Base-by-base conservation (phyloP, 2,113 vertebrate species). In the Stigmatopora nigra region DNA sequence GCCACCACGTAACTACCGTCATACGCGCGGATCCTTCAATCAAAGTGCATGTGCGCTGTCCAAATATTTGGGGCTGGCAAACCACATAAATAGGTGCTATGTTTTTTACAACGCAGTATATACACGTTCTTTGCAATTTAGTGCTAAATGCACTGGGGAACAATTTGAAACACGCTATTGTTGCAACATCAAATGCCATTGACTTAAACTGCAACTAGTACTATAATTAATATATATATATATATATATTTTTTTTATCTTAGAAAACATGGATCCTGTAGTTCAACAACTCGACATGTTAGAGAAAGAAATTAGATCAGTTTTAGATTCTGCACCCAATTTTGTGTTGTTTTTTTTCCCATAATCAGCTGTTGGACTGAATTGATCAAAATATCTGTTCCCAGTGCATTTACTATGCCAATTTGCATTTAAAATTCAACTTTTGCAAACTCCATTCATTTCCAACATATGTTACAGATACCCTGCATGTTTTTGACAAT, bases 1-100 rank as follows among this genome's bases (percentile, higher is more conserved):
- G 15, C 15, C 14, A 15, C 46, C 3, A 48, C 46, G 11, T 16
- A 48, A 48, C 14, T 48, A 61, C 22, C n/a, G 7, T 61, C 19
- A 19, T 46, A 22, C 59, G 45, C 38, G 45, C 59, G 44, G 59
- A n/a, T 61, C 41, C 41, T 70, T 66, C 48, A 47, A 52, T 78
- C 64, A 86, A 85, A 85, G 83, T 79, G 84, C 83, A 4, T 71
- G 2, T 38, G 64, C 74, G 60, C 63, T 58, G 53, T 62, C 5
- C 0, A 15, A 61, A 47, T 47, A 62, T 61, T 11, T 36, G 15
- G 47, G 65, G 36, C 3, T 12, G 49, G 52, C 44, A 67, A 6
- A 20, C n/a, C 64, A 61, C 69, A 66, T 70, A 51, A 72, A 81
- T 71, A 57, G 58, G 68, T 47, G 77, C 63, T 68, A 62, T 22